Percentiles rank a stretch among this genome's conserved stretches.
phyloP scores from a whole-genome alignment of 2,888 invertebrate genomes.

The Acronicta aceris region DNA sequence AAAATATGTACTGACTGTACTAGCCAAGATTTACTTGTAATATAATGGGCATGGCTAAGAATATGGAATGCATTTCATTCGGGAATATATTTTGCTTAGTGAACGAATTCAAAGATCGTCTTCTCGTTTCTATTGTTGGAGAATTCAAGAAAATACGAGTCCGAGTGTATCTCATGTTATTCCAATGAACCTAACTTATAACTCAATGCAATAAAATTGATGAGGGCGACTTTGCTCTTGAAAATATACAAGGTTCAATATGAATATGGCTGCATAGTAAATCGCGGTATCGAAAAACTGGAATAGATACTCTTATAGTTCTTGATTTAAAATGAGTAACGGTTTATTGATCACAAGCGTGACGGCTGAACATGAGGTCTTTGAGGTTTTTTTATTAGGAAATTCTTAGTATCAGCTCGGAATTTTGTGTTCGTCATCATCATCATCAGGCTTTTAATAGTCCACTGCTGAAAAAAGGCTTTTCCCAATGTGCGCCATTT shows the following conservation, averaged over 20 bases:
- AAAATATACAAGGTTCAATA: constrained; percentile 33
- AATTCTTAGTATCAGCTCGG: too few species aligned
- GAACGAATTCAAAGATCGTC: constrained; percentile 51
- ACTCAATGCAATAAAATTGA: constrained; percentile 51
- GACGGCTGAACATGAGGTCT: too few species aligned
- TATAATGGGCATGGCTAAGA: constrained; percentile 45
- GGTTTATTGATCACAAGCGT: too few species aligned
- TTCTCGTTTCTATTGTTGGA: constrained; percentile 47
- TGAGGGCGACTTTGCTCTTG: constrained; percentile 34
- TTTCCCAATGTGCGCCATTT: too few species aligned
- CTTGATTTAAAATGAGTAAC: constrained; percentile 3
- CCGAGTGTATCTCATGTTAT: constrained; percentile 57
- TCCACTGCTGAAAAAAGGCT: too few species aligned
- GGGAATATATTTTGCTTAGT: constrained; percentile 52
- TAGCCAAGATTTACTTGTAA: constrained; percentile 33
- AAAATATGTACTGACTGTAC: constrained; percentile 23
- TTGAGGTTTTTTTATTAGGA: too few species aligned
- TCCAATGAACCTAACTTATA: constrained; percentile 58
- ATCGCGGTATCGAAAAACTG: constrained; percentile 2
- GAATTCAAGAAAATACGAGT: constrained; percentile 45
- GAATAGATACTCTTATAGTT: constrained; percentile 12
- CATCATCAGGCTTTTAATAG: too few species aligned
- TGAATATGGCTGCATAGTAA: constrained; percentile 23
- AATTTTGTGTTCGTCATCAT: too few species aligned
- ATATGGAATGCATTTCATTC: constrained; percentile 54